Conservation (phyloP, 2,888 invertebrate species). For the Hirudinaria manillensis region DNA sequence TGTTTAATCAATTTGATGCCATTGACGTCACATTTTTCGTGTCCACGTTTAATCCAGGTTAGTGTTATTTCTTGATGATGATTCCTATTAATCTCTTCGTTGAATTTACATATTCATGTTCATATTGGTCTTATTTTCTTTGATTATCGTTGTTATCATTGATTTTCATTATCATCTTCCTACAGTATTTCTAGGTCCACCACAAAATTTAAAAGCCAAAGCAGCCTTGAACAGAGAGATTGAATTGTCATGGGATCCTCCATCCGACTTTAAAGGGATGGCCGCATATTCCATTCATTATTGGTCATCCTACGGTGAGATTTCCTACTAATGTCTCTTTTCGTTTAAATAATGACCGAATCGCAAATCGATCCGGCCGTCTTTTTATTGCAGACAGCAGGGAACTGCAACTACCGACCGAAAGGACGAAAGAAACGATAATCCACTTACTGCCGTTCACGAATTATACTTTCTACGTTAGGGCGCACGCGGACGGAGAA, state of each 20-base stretch:
- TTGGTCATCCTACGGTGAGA: not conserved
- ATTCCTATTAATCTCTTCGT: no score
- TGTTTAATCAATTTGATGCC: not conserved
- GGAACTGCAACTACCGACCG: not conserved
- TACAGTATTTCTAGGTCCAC: not conserved
- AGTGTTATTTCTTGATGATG: no score
- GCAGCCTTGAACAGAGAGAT: not conserved
- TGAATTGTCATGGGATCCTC: conserved; percentile 2
- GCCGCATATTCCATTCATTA: not conserved
- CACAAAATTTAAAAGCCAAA: not conserved
- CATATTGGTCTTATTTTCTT: no score
- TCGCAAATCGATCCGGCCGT: no score
- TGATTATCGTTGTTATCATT: no score
- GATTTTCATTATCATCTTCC: no score
- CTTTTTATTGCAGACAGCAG: no score
- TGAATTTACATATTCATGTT: no score
- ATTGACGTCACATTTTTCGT: not conserved
- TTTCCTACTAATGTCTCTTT: no score
- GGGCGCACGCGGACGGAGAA: not conserved
- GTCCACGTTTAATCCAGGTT: not conserved
- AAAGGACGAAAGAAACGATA: not conserved
- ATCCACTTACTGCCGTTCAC: not conserved
- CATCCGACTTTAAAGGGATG: not conserved
- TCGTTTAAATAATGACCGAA: no score
- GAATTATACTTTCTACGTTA: conserved; percentile 6